Base-by-base conservation (phyloP, 2,888 invertebrate species). In the Ormyrus rosae region DNA sequence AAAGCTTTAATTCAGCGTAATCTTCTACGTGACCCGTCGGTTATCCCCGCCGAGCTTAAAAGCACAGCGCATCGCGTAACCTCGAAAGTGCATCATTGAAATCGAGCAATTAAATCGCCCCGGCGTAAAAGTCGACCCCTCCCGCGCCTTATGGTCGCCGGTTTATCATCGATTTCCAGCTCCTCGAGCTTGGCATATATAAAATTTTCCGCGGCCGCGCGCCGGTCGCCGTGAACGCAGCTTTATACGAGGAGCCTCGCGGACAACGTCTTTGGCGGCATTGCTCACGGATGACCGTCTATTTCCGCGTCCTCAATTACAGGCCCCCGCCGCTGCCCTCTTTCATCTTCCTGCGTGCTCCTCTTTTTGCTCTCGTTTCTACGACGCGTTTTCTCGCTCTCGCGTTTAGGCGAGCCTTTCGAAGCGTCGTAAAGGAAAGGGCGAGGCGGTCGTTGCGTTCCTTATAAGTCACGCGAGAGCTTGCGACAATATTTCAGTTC, bases 121-220 rank as follows among this genome's bases (percentile, higher is more conserved):
- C 2, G 45, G 11, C 10, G 51, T 75, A 58, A 67, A 67, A 67
- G 51, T 75, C 45, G n/a, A 73, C 55, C 46, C 6, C 10, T 3
- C 53, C 56, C 53, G 10, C 53, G 10, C 34, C 48, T n/a, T 11
- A 13, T 50, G 34, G 11, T 7, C 11, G 13, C 3, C 72, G 34
- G 64, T 73, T 64, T 73, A 73, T 64, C 72, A 73, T 63, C 53
- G 72, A 73, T 64, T 73, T 73, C 53, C 4, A 45, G 64, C 48
- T n/a, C 5, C 19, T 53, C 9, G 6, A 19, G 34, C 10, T 61
- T 51, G 7, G 19, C 61, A 19, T 19, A 19, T 19, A 19, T 2
- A 19, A 19, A 19, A 19, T 19, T 46, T 61, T 19, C n/a, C 9
- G 6, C 10, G 5, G 50, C 51, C 60, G 13, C 34, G 63, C 46